Evolutionary conservation across 2,113 vertebrate genomes (phyloP), one percentile per base, ranked within the genome.

Genomic region (Cairina moschata): DNA sequence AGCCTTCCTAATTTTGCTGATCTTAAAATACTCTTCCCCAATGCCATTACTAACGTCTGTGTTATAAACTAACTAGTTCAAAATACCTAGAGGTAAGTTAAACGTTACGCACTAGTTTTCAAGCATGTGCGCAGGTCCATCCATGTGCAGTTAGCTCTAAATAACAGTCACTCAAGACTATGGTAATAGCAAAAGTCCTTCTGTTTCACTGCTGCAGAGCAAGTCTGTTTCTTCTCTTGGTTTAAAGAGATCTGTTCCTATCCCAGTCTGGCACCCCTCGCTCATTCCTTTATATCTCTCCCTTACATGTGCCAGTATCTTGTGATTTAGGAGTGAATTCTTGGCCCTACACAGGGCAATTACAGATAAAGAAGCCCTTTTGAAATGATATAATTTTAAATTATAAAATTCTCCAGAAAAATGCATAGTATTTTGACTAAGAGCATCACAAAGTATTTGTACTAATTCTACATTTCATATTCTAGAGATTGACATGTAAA

Each of bases 291-390:
- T 56, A 34, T 75, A 34, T 28, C 79, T 40, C 63, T 58, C 86
- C 77, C 34, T 38, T n/a, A 40, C 1, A 8, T 2, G n/a, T 46
- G 23, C 62, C 38, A 25, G 13, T 76, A 84, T 36, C n/a, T 55
- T 17, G 3, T 22, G 38, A 50, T 72, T 77, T 67, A 82, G n/a
- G 23, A 83, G 73, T 4, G 13, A 10, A 29, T 7, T 67, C 36
- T 26, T 54, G 34, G n/a, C 48, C 31, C 23, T 25, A 55, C 6
- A 42, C 18, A 11, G 3, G 3, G 68, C 83, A 65, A 78, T 46
- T 14, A 36, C 0, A 0, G 25, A 88, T 34, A 16, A 88, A 7
- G n/a, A 94, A 81, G 17, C 14, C 42, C 8, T 62, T 78, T 0
- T 42, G 60, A 84, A 93, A 75, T 20, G 46, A 86, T 83, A 3